Conservation (phyloP, 2,797 vertebrate genomes). For the Smutsia gigantea region DNA sequence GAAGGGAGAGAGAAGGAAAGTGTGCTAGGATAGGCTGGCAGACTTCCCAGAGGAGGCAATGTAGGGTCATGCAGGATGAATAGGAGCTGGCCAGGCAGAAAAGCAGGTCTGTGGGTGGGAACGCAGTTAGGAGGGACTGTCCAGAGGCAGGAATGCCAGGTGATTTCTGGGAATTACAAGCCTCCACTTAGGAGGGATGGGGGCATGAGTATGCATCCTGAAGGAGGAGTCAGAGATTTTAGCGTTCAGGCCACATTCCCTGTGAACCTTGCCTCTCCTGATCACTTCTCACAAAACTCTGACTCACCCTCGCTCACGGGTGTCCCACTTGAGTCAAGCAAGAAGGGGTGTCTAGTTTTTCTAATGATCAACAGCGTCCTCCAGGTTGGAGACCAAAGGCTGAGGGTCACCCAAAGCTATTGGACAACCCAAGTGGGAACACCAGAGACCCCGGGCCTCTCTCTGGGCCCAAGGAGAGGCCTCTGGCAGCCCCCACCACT, state of each 20-base stretch:
- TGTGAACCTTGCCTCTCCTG: neutral
- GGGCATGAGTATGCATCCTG: too few species aligned
- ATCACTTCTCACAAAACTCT: neutral
- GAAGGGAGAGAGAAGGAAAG: neutral
- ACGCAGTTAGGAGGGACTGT: too few species aligned
- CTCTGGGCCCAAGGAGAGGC: neutral
- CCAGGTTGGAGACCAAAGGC: neutral
- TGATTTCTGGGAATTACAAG: neutral
- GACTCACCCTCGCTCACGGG: neutral
- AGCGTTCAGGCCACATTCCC: neutral
- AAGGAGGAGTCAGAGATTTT: neutral
- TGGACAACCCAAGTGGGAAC: neutral
- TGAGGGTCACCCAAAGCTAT: neutral
- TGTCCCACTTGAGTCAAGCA: neutral
- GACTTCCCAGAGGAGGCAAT: constrained; percentile 17
- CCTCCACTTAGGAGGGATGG: neutral
- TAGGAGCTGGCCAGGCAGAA: neutral
- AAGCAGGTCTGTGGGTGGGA: neutral
- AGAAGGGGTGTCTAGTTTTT: neutral
- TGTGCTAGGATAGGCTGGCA: neutral
- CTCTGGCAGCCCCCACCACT: neutral
- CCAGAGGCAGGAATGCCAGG: neutral
- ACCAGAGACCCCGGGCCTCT: neutral
- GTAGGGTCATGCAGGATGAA: neutral
- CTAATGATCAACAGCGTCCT: neutral